Evolutionary conservation across 1,140 invertebrate genomes (phyloP), one percentile per base, ranked within the genome.

Genomic region (Spodoptera frugiperda): DNA sequence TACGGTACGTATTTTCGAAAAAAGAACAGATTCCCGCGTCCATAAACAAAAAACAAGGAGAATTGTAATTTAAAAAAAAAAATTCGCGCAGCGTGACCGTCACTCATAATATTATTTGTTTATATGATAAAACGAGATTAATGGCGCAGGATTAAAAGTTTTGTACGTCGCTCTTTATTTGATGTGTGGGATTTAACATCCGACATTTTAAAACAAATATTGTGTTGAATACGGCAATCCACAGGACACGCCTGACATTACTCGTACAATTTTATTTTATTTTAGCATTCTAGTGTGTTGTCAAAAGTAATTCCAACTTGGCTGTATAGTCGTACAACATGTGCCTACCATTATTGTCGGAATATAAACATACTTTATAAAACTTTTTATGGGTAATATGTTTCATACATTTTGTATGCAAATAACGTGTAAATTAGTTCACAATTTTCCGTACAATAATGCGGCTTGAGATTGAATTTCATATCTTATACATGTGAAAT

Each of bases 111-210:
- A 46, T 63, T 65, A 19, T 65, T 65, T 65, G 39, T 63, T 63
- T 33, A 63, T 46, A 63, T 63, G 59, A 33, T 61, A 19, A 65
- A 65, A 65, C 12, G 44, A 65, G 39, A 65, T 21, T 3, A 65
- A 65, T 65, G 61, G 39, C 15, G 17, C 10, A 49, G 17, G 61
- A 65, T 65, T 65, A 65, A 48, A 65, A 63, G 59, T 46, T 46
- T 65, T 65, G 30, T 48, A 14, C 6, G 61, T 11, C 14, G 44
- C 4, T 39, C 19, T 21, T 48, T 17, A 65, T 65, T 65, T 46
- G 8, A 25, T 65, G 12, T 14, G 39, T 14, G 44, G 44, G 61
- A 21, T 3, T 65, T 65, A 61, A 19, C 15, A 46, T 11, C 44
- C 12, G 4, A 65, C 17, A 48, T 65, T 65, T 49, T 65, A 21